phyloP scores from a whole-genome alignment of 2,113 vertebrate species.

The Peromyscus leucopus region DNA sequence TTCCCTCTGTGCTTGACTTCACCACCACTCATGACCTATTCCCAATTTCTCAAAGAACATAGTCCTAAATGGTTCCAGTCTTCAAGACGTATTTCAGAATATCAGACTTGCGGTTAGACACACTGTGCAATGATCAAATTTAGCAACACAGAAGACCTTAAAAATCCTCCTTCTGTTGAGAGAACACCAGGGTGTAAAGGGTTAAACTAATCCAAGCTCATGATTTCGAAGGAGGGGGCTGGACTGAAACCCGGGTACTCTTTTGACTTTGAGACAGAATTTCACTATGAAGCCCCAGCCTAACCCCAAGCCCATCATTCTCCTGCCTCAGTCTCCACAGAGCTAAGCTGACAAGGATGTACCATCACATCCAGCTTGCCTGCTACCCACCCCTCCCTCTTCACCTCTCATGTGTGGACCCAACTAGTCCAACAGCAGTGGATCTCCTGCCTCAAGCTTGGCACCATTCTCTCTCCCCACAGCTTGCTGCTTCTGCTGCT shows the following conservation, averaged over 20 bases:
- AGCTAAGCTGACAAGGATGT: not conserved
- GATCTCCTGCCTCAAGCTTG: not conserved
- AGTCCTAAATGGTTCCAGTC: not conserved
- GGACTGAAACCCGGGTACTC: not conserved
- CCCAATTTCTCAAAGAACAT: not conserved
- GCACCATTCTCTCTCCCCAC: not conserved
- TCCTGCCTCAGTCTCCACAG: not conserved
- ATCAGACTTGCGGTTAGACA: not conserved
- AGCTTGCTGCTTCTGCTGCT: not conserved
- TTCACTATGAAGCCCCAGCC: no score
- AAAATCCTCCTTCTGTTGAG: not conserved
- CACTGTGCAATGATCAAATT: not conserved
- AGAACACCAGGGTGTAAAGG: not conserved
- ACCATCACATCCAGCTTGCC: not conserved
- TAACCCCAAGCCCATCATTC: not conserved
- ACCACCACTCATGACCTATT: not conserved
- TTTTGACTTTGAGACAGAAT: not conserved
- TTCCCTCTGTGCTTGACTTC: not conserved
- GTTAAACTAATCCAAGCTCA: not conserved
- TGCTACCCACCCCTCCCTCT: not conserved
- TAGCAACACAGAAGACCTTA: not conserved
- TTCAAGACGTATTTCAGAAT: not conserved
- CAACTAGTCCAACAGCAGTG: not conserved
- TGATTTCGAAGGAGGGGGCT: not conserved
- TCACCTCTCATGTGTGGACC: not conserved